phyloP scores from a whole-genome alignment of 2,797 vertebrate genomes.

The Hylomyscus alleni region DNA sequence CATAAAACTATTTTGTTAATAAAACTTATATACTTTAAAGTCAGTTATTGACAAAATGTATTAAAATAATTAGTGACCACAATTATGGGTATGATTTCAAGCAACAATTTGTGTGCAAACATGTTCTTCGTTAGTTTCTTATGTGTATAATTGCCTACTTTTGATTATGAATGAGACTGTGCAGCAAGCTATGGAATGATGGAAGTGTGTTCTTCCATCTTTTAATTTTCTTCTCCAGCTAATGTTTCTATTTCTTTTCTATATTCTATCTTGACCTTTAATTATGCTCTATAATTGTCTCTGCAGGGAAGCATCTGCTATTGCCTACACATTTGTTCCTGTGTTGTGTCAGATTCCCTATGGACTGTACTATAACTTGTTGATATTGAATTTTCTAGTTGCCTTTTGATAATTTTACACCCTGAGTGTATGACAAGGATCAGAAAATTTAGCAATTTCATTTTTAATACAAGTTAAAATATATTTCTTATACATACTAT shows the following conservation, averaged over 20 bases:
- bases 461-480: not conserved
- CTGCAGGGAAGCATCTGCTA: conserved; percentile 66
- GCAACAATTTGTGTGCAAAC: not conserved
- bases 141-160: not conserved
- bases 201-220: not conserved
- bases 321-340: not conserved
- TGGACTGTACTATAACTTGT: conserved; percentile 22
- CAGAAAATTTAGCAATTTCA: not conserved
- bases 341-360: conserved; percentile 35
- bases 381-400: not conserved
- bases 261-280: conserved; percentile 58
- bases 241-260: conserved; percentile 34
- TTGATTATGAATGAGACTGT: not conserved
- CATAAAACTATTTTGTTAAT: not conserved
- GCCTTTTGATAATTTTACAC: conserved; percentile 39
- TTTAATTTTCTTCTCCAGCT: conserved; percentile 59
- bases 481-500: not conserved
- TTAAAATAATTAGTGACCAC: not conserved
- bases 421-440: not conserved
- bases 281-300: conserved; percentile 72
- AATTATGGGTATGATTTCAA: not conserved
- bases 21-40: not conserved
- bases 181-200: not conserved
- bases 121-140: not conserved
- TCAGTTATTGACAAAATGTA: not conserved